phyloP scores from a whole-genome alignment of 1,140 invertebrate genomes.

The Pentalonia nigronervosa region DNA sequence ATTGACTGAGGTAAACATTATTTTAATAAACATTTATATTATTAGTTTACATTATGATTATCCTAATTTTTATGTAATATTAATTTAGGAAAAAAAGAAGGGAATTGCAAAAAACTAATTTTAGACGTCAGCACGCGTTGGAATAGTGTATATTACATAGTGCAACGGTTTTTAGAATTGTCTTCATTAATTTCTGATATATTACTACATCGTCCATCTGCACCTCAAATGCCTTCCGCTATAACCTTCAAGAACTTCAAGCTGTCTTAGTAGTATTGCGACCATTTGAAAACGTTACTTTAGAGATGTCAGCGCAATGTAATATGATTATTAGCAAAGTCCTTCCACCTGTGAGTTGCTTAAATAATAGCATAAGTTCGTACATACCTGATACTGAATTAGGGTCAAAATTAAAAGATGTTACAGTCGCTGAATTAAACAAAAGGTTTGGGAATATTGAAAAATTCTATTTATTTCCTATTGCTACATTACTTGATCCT shows the following conservation, averaged over 20 bases:
- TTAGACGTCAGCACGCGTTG: slow-evolving; percentile 60
- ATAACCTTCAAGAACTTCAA: not conserved
- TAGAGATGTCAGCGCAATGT: slow-evolving; percentile 64
- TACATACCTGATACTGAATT: slow-evolving; percentile 58
- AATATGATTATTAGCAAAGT: slow-evolving; percentile 65
- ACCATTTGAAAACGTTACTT: slow-evolving; percentile 64
- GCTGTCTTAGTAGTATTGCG: slow-evolving; percentile 61
- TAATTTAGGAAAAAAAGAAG: not conserved
- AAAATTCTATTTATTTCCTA: not conserved
- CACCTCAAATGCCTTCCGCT: not conserved
- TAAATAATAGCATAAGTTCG: slow-evolving; percentile 62
- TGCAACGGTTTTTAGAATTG: slow-evolving; percentile 63
- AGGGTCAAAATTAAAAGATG: slow-evolving; percentile 59
- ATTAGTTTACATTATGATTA: not conserved
- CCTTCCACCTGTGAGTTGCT: slow-evolving; percentile 64
- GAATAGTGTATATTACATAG: slow-evolving; percentile 61
- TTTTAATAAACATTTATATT: slow-evolving; percentile 22
- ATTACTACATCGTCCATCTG: slow-evolving; percentile 62
- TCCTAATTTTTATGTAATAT: no score
- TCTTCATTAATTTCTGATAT: slow-evolving; percentile 62
- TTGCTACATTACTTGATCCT: not conserved
- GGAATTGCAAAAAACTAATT: not conserved
- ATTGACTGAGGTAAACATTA: slow-evolving; percentile 23
- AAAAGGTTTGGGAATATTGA: slow-evolving; percentile 14
- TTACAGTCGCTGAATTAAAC: not conserved